Conservation (phyloP, 2,888 invertebrate genomes). For the Monopis laevigella region DNA sequence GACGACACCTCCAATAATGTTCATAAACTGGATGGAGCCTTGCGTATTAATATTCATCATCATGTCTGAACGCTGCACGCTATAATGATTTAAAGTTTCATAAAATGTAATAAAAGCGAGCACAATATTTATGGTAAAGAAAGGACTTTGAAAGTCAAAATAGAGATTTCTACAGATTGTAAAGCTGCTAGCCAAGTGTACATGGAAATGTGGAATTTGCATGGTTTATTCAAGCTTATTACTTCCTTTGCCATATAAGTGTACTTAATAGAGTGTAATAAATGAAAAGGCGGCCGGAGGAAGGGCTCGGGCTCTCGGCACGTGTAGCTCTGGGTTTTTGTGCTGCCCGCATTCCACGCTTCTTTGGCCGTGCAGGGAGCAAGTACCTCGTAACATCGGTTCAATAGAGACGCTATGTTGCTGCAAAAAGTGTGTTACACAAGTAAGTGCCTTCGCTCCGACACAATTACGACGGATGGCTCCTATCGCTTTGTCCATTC, state of each 20-base stretch:
- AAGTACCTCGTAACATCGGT: conserved; percentile 3
- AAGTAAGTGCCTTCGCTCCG: conserved; percentile 3
- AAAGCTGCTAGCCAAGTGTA: neutral
- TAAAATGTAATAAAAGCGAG: neutral
- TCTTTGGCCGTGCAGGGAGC: conserved; percentile 8
- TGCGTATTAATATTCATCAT: conserved; percentile 47
- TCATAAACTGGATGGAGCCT: conserved; percentile 30
- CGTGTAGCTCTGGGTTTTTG: conserved; percentile 36
- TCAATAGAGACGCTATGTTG: conserved; percentile 4
- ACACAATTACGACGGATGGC: neutral
- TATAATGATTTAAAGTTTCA: conserved; percentile 3
- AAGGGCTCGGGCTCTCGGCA: conserved; percentile 31
- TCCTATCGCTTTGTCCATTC: neutral
- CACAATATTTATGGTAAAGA: neutral
- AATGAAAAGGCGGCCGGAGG: conserved; percentile 28
- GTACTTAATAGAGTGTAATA: conserved; percentile 20
- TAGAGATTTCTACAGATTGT: no score
- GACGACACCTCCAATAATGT: conserved; percentile 32
- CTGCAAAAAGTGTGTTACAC: conserved; percentile 2
- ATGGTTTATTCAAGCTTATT: conserved; percentile 3
- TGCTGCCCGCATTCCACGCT: conserved; percentile 17
- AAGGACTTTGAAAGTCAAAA: no score
- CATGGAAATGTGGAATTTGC: neutral
- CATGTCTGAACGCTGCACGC: conserved; percentile 21
- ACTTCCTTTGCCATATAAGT: conserved; percentile 3